Percentiles rank a stretch among this genome's conserved stretches.
Conservation (phyloP, 2,888 invertebrate species). For the Cerastis rubricosa region DNA sequence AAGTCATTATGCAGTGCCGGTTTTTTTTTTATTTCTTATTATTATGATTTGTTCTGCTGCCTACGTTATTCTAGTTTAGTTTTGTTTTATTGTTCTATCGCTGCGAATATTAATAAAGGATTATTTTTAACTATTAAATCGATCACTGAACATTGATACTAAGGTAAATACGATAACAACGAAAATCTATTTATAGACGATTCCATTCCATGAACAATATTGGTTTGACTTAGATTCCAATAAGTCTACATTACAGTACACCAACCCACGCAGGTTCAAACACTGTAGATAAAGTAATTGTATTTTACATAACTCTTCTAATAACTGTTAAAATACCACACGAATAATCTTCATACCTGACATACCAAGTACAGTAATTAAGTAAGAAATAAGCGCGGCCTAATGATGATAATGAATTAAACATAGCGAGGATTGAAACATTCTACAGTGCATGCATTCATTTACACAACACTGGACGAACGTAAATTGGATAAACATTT, state of each 20-base stretch:
- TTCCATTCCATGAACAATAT: conserved; percentile 6
- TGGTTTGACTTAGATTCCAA: conserved; percentile 29
- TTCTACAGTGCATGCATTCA: conserved; percentile 21
- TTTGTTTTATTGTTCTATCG: neutral
- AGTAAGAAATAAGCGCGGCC: conserved; percentile 32
- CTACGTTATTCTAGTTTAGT: neutral
- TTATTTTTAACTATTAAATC: neutral
- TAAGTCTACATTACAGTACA: conserved; percentile 35
- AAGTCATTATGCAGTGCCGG: conserved; percentile 54
- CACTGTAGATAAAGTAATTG: conserved; percentile 55
- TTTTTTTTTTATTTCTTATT: conserved; percentile 27
- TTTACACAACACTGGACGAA: conserved; percentile 23
- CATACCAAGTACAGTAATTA: conserved; percentile 48
- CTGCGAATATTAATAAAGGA: neutral
- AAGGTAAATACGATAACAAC: neutral
- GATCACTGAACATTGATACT: neutral
- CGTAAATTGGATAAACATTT: conserved; percentile 30
- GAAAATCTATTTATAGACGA: conserved; percentile 17
- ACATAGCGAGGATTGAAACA: conserved; percentile 38
- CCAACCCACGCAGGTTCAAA: conserved; percentile 6
- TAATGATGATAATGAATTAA: conserved; percentile 59
- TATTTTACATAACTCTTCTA: conserved; percentile 38
- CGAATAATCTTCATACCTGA: conserved; percentile 35
- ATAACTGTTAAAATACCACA: conserved; percentile 51
- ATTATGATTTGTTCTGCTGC: conserved; percentile 23